Evolutionary conservation across 2,888 invertebrate species (phyloP), one percentile per base, ranked within the genome.

Genomic region (Iphiclides podalirius): DNA sequence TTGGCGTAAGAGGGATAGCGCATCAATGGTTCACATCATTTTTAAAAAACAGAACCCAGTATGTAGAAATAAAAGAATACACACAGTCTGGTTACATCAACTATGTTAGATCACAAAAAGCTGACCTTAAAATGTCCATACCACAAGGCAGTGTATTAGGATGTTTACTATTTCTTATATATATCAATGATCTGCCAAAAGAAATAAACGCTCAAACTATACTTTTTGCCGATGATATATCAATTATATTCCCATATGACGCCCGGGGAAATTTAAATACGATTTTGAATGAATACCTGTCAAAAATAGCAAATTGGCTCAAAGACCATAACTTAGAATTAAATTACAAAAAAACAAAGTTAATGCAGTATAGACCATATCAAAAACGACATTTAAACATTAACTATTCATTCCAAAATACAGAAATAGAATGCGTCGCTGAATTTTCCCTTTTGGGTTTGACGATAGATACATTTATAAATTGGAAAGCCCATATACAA

Each of bases 1-100:
- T 17, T 2, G 26, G 44, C 1, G 7, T 44, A 3, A 17, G 44
- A 14, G 44, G 44, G n/a, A 35, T 14, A 26, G 44, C 44, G 6
- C 15, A 44, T 12, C 11, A 23, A 8, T 36, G 44, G 44, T 44
- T 36, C 11, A 1, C 12, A n/a, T 44, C 44, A 1, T 44, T 23
- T 26, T 9, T 44, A 9, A n/a, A 23, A 23, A 36, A 44, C n/a
- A 34, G 36, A n/a, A 12, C 2, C 0, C 44, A 44, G n/a, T 36
- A 23, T 6, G 20, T 34, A 1, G 35, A 44, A 26, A 36, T 44
- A 8, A 36, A 44, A 44, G 13, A 36, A 13, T 13, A 35, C 11
- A 11, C 31, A 12, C 1, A 31, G 11, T 11, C 31, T 11, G 31
- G 31, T n/a, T 12, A 12, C n/a, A 12, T 31, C 4, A 11, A 1